Base-by-base conservation (phyloP, 2,888 invertebrate genomes). In the Chalcosyrphus nemorum region DNA sequence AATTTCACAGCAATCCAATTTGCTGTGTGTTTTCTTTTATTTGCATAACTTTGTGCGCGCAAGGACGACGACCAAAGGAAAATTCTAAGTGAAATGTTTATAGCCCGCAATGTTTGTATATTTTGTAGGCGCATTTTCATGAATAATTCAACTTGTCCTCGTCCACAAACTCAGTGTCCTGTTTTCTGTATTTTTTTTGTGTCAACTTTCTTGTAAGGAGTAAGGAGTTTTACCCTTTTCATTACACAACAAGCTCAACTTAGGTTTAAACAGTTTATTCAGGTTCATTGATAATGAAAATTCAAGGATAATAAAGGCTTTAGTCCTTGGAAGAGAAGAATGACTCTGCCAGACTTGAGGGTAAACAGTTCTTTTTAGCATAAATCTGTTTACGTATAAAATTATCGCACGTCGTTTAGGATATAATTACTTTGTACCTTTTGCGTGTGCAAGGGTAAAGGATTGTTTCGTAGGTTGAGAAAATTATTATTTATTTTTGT, bases 81-180 rank as follows among this genome's bases (percentile, higher is more conserved):
- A 21, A 15, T 38, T 71, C 19, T 24, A 50, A 59, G 71, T 59
- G 63, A 54, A 54, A 74, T 74, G 61, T 63, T 54, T 54, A 63
- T 41, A 24, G 13, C 11, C 27, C 24, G 52, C 19, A 17, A 38
- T 45, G 56, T 63, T 72, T 63, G 50, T 61, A 9, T 47, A 9
- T 47, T 47, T 45, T 59, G 38, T 61, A 35, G 59, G 41, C 27
- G 41, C 27, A 13, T 52, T 52, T 63, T 56, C 63, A 74, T 74
- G 74, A 74, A 74, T 74, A 74, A 65, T 74, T 74, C 74, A 74
- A 13, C 21, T 6, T 35, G 35, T 56, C 56, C 35, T 24, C n/a
- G n/a, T n/a, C 45, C 35, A 15, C 54, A n/a, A 21, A 38, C 35
- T 47, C 15, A 24, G 50, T 72, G 71, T 72, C 41, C 17, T 35